Evolutionary conservation across 2,888 invertebrate genomes (phyloP), one percentile per base, ranked within the genome.

Genomic region (Notodonta ziczac): DNA sequence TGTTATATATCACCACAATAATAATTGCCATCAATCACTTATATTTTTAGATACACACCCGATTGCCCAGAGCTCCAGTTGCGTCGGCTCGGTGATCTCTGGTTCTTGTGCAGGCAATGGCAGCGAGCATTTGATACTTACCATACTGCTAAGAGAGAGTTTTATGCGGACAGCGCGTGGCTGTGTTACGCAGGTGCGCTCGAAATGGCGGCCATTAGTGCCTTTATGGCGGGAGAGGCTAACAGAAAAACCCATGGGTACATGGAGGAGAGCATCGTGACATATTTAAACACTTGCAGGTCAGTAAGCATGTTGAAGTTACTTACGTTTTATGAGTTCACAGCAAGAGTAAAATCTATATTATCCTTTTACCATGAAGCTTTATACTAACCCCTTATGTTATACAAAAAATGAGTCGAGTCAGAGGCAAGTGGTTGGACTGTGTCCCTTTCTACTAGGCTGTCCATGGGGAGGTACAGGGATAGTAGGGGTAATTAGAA

Each of bases 121-220:
- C 96, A 96, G 70, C 94, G 97, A 72, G 98, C 99, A 8, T 99
- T 98, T 89, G 97, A 98, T 75, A 96, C 97, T 0, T 99, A 99
- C 91, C 98, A 99, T 89, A 96, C 97, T 52, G 98, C 98, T n/a
- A 99, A 99, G 90, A 95, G 98, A 59, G 99, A 99, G 87, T 99
- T 99, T 87, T 97, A 97, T 83, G 97, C 97, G 1, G 99, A 99
- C 86, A 98, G 98, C 73, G 99, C 99, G 0, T 99, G 99, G 99
- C 94, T 99, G 40, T 98, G 99, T 86, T 99, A 97, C 88, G 99
- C 99, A 0, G 98, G 99, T 10, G 98, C 99, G 6, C 92, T 99
- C 57, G 99, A 98, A 94, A 99, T 99, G 99, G 98, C 99, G 7
- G 97, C 98, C 12, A 88, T 99, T 40, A 96, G 98, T 60, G 97